Percentiles rank a stretch among this genome's conserved stretches.
Conservation (phyloP, 2,113 vertebrate genomes). For the Mirza zaza region DNA sequence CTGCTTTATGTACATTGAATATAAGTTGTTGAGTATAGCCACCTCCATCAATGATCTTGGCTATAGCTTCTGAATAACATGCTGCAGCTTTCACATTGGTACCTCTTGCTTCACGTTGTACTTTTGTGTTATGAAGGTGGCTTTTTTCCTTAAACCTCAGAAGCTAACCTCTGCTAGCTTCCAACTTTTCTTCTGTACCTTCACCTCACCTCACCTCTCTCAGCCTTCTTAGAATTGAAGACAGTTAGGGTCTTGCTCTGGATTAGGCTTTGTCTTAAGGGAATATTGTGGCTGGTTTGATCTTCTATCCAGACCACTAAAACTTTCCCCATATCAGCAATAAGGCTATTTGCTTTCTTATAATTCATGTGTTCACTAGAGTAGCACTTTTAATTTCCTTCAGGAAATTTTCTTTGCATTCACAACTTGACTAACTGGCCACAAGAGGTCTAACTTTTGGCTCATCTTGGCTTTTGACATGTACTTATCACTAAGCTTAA, state of each 20-base stretch:
- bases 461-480: neutral
- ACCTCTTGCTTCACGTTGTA: neutral
- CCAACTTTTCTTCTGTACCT: too few species aligned
- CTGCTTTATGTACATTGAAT: neutral
- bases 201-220: too few species aligned
- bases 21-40: neutral
- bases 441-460: neutral
- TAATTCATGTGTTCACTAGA: neutral
- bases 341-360: neutral
- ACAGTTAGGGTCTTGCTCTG: neutral
- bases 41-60: neutral
- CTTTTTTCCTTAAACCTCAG: neutral
- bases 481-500: neutral
- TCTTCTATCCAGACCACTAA: neutral
- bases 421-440: neutral
- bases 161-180: neutral
- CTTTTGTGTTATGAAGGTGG: neutral
- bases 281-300: neutral
- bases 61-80: neutral
- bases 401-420: neutral
- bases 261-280: neutral
- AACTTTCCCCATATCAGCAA: neutral
- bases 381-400: neutral
- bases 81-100: neutral
- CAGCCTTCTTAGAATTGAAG: neutral